Percentiles rank a stretch among this genome's conserved stretches.
Evolutionary conservation across 30 jellyfish, hydroid and myxozoan species (phyloP).

Genomic region (Hydractinia symbiolongicarpus): DNA sequence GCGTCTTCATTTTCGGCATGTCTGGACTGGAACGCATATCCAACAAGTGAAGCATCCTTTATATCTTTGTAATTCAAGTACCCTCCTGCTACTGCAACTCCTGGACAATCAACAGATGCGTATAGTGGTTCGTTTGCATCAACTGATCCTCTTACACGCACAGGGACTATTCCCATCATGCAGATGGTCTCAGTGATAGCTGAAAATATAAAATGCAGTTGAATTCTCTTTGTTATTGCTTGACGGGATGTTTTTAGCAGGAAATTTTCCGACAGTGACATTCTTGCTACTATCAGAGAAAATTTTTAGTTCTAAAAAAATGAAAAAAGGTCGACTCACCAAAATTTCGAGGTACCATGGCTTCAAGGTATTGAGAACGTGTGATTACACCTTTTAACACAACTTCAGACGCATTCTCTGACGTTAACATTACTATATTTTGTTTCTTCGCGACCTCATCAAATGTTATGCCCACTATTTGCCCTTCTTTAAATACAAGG

Average conservation of each 20-base stretch:
- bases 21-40: slow-evolving; percentile 12
- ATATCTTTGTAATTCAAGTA: slow-evolving; percentile 13
- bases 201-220: neutral
- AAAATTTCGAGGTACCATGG: slow-evolving; percentile 41
- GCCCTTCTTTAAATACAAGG: slow-evolving; percentile 24
- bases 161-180: slow-evolving; percentile 89
- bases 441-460: neutral
- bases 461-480: slow-evolving; percentile 12
- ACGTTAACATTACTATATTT: slow-evolving; percentile 22
- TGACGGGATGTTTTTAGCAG: neutral
- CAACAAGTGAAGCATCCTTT: slow-evolving; percentile 9
- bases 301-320: neutral
- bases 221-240: neutral
- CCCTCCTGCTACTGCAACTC: slow-evolving; percentile 66
- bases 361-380: slow-evolving; percentile 72
- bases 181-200: slow-evolving; percentile 75
- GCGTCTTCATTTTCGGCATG: neutral
- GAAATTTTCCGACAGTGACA: too few species aligned
- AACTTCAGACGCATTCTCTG: slow-evolving; percentile 17
- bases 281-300: neutral
- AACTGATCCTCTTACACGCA: slow-evolving; percentile 56
- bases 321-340: neutral
- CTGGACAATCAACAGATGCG: slow-evolving; percentile 72
- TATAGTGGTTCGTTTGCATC: slow-evolving; percentile 47
- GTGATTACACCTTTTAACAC: slow-evolving; percentile 57